Percentiles rank a stretch among this genome's conserved stretches.
Evolutionary conservation across 1,140 invertebrate species (phyloP).

Genomic region (Uloborus diversus): DNA sequence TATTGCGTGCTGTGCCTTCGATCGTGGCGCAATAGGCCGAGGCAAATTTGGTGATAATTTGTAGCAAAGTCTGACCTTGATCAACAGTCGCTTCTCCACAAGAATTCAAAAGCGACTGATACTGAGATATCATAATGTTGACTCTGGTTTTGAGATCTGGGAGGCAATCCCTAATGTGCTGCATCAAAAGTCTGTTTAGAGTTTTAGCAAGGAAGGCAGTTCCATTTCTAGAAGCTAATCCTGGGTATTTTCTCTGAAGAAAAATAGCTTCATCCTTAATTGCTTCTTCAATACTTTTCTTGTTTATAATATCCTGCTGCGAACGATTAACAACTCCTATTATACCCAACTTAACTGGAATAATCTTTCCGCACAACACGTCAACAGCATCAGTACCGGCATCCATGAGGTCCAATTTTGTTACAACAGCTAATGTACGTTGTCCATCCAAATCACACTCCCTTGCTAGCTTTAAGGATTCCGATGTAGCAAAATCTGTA

Average conservation of each 20-base stretch:
- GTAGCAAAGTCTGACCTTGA: conserved; percentile 93
- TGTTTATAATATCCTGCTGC: conserved; percentile 96
- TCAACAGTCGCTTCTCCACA: conserved; percentile 97
- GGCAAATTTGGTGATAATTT: conserved; percentile 99
- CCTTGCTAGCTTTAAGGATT: conserved; percentile 92
- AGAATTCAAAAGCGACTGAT: conserved; percentile 91
- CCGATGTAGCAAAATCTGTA: conserved; percentile 96
- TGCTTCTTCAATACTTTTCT: conserved; percentile 85
- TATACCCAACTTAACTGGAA: conserved; percentile 97
- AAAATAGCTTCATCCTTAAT: conserved; percentile 94
- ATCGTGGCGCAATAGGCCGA: conserved; percentile 98
- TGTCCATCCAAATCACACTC: conserved; percentile 94
- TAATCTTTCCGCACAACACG: conserved; percentile 94
- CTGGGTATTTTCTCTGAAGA: conserved; percentile 96
- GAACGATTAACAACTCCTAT: conserved; percentile 98
- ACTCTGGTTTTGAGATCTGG: conserved; percentile 98
- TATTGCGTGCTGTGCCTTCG: conserved; percentile 95
- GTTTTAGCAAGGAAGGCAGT: conserved; percentile 97
- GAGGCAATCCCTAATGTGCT: conserved; percentile 97
- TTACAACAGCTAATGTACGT: conserved; percentile 95
- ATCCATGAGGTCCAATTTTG: conserved; percentile 99
- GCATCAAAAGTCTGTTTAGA: conserved; percentile 96
- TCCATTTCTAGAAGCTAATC: conserved; percentile 93
- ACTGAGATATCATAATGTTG: conserved; percentile 97
- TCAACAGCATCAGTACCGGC: conserved; percentile 99